Base-by-base conservation (phyloP, 2,888 invertebrate genomes). In the Tethea ocularis region DNA sequence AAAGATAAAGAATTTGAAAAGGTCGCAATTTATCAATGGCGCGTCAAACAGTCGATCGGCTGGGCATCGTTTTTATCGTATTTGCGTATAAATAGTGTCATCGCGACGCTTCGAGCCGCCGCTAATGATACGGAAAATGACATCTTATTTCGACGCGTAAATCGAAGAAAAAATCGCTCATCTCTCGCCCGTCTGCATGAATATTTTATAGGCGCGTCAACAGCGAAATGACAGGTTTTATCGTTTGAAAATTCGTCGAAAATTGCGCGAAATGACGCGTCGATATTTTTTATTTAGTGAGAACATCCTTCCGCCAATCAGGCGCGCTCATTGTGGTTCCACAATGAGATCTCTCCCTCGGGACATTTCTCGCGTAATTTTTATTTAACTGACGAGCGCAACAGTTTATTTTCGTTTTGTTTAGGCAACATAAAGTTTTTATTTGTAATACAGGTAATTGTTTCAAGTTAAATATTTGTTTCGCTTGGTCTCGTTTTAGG, bases 91-190 rank as follows among this genome's bases (percentile, higher is more conserved):
- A 92, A 93, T 93, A 93, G 93, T 93, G 92, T 83, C 87, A 79
- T 84, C 86, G 87, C 82, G 85, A 78, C 85, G 88, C 86, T 85
- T 86, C 87, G 82, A 84, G 83, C 85, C 88, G 88, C 80, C 88
- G 93, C 92, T 93, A 93, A 93, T 93, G 93, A 93, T 86, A 91
- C 92, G 93, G 93, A 93, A 93, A 93, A 93, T 93, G 93, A 93
- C 93, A 91, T 93, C 93, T 93, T 93, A 93, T 93, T 93, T 89
- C 89, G 90, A 88, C 83, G 89, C 88, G 88, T 86, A 90, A 91
- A 91, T 91, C 92, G 91, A 91, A 91, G 91, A 93, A 93, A 93
- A 92, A 92, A 90, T 89, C 91, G 89, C 90, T 90, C 93, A 89
- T 91, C 91, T 88, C 87, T 83, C 89, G 84, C 87, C 86, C 87